phyloP scores from a whole-genome alignment of 2,797 vertebrate genomes.

The Catamblyrhynchus diadema region DNA sequence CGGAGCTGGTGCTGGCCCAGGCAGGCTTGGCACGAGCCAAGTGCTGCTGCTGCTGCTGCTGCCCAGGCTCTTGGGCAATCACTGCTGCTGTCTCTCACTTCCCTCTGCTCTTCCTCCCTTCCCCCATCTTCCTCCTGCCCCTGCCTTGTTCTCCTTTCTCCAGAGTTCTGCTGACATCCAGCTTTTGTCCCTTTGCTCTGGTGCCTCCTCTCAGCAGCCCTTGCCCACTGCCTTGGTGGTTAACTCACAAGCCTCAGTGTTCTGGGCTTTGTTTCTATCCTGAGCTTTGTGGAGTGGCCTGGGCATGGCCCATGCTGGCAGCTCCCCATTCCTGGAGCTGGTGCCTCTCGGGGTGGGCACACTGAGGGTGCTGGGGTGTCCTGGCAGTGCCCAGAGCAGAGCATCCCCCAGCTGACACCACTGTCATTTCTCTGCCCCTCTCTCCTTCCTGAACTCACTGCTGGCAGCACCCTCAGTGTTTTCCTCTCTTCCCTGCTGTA shows the following conservation, averaged over 20 bases:
- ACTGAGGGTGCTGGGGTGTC: neutral
- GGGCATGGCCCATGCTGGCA: accelerated
- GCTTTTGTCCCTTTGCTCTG: neutral
- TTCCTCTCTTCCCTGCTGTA: neutral
- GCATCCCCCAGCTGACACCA: neutral
- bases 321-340: neutral
- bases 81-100: neutral
- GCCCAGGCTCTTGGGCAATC: neutral
- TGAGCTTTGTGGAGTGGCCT: neutral
- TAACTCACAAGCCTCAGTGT: neutral
- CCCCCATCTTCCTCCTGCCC: neutral
- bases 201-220: neutral
- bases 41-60: neutral
- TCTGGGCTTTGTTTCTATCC: neutral
- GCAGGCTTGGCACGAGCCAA: neutral
- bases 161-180: neutral
- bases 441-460: neutral
- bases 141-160: constrained; percentile 8
- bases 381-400: neutral
- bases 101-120: neutral
- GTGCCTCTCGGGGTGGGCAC: neutral
- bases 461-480: neutral
- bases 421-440: neutral
- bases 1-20: neutral
- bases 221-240: neutral